Evolutionary conservation across 2,888 invertebrate genomes (phyloP), one percentile per base, ranked within the genome.

Genomic region (Lutraria lutraria): DNA sequence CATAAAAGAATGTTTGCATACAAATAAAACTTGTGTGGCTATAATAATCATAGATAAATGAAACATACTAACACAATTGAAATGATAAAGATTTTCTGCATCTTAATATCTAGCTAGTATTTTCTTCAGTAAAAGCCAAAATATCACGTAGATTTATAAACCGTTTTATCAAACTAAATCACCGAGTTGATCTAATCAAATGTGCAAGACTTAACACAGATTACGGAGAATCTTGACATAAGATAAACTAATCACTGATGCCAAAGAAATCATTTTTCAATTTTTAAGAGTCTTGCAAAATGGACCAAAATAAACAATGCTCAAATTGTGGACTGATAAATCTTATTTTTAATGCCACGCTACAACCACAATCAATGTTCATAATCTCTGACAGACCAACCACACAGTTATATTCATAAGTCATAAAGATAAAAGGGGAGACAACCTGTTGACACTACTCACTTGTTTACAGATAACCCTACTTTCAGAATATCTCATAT

Each of bases 391-490:
- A 43, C 31, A 79, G 34, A 76, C 76, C 76, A 79, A 16, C 79
- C 79, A 79, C 43, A 43, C 79, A 79, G 34, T 79, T 43, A 81
- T 81, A 52, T 81, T 53, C 53, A 53, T 52, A 81, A n/a, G 21
- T 29, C 43, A 81, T 52, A 81, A 12, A n/a, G 52, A n/a, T 34
- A 15, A 25, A 72, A n/a, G 29, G 29, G n/a, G 43, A 81, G 52
- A n/a, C 52, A 19, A 81, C n/a, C 53, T 53, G 6, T 15, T 15
- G 19, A 80, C 63, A 56, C 81, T 87, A 92, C 95, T 95, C 90
- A 96, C 96, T 83, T 94, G 94, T 94, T 95, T 95, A 91, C 96
- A 96, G 79, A 96, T 94, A 81, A 96, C 95, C 81, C 95, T 93
- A 90, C 95, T 96, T 89, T 96, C 95, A n/a, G 95, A 94, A 83